phyloP scores from a whole-genome alignment of 2,888 invertebrate species.

The Antitype chi region DNA sequence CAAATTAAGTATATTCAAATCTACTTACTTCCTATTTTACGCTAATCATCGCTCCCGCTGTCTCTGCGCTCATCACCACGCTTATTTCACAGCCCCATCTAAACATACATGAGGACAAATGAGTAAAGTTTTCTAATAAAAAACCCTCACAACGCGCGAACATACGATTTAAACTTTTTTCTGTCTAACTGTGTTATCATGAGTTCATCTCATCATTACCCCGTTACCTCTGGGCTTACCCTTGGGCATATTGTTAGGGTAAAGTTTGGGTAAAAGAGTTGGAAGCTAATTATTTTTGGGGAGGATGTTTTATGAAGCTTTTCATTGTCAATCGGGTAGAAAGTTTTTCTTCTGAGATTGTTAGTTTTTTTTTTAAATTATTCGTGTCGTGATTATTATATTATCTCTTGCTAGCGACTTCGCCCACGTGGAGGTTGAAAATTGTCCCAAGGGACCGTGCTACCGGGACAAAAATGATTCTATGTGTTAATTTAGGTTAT shows the following conservation, averaged over 20 bases:
- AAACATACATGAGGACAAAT: conserved; percentile 63
- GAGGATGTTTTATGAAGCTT: conserved; percentile 37
- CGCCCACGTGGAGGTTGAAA: too few species aligned
- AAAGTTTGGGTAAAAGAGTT: conserved; percentile 39
- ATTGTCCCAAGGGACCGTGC: too few species aligned
- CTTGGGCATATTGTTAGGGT: conserved; percentile 37
- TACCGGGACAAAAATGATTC: too few species aligned
- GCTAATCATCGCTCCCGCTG: not conserved
- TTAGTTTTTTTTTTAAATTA: conserved; percentile 19
- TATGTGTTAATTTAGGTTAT: too few species aligned
- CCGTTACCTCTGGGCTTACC: conserved; percentile 39
- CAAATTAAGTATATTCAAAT: too few species aligned
- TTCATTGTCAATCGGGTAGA: conserved; percentile 14
- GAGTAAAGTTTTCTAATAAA: conserved; percentile 69
- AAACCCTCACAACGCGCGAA: conserved; percentile 55
- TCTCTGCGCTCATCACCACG: not conserved
- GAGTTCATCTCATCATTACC: conserved; percentile 48
- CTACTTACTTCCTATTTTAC: too few species aligned
- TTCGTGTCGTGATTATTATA: too few species aligned
- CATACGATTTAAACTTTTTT: conserved; percentile 65
- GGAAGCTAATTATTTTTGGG: conserved; percentile 42
- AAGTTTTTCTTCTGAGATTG: conserved; percentile 3
- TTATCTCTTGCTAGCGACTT: too few species aligned
- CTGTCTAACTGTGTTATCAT: conserved; percentile 57
- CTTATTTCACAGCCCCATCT: conserved; percentile 23